Evolutionary conservation across 2,113 vertebrate species (phyloP).

Genomic region (Hippocampus abdominalis): DNA sequence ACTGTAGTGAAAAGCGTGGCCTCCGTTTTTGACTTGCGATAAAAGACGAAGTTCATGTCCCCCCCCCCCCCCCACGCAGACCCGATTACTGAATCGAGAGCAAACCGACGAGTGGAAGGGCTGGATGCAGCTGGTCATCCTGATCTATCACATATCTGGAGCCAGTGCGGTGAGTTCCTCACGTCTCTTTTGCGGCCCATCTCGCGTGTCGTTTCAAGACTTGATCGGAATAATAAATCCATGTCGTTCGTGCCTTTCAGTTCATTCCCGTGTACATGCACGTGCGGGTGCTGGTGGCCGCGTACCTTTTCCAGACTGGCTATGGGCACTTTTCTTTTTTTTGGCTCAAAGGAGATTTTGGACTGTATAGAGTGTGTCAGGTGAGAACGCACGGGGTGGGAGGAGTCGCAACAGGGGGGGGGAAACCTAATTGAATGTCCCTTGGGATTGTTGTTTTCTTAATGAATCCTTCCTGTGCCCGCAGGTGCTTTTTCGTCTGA

Average conservation of each 20-base stretch:
- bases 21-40: not conserved
- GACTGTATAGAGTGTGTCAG: constrained; percentile 94
- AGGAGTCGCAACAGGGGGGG: not conserved
- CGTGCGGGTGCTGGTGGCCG: constrained; percentile 92
- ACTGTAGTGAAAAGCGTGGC: not conserved
- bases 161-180: constrained; percentile 90
- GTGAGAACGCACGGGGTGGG: constrained; percentile 56
- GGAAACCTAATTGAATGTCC: not conserved
- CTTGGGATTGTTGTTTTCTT: too few species aligned
- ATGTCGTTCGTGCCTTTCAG: constrained; percentile 61
- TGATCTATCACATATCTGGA: constrained; percentile 98
- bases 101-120: constrained; percentile 99
- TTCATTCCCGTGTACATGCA: constrained; percentile 99
- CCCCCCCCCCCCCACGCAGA: constrained; percentile 71
- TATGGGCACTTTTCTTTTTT: constrained; percentile 99
- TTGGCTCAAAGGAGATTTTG: constrained; percentile 97
- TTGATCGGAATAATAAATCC: too few species aligned
- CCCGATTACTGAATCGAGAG: constrained; percentile 93
- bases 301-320: constrained; percentile 95
- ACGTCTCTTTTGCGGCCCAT: not conserved
- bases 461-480: not conserved
- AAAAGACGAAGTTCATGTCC: not conserved
- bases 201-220: not conserved
- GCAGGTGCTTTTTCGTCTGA: constrained; percentile 95
- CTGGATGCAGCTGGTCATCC: constrained; percentile 99